phyloP scores from a whole-genome alignment of 2,888 invertebrate genomes.

The Catocala fraxini region DNA sequence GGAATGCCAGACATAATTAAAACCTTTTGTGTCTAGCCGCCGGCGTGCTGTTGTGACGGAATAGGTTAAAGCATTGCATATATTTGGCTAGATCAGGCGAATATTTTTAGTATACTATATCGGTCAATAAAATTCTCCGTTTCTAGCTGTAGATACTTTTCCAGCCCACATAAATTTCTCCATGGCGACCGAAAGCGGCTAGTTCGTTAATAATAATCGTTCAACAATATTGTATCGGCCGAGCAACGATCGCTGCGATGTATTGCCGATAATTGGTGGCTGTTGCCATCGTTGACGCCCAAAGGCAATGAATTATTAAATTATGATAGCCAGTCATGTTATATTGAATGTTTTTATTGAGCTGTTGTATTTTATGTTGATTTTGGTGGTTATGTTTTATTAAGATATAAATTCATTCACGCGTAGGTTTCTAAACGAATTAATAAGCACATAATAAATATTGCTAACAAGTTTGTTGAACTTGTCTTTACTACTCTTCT shows the following conservation, averaged over 20 bases:
- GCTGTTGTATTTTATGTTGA: conserved; percentile 8
- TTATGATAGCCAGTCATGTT: conserved; percentile 35
- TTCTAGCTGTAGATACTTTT: too few species aligned
- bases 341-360: conserved; percentile 43
- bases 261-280: conserved; percentile 62
- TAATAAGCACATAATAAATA: too few species aligned
- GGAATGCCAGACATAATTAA: too few species aligned
- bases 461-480: too few species aligned
- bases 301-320: conserved; percentile 46
- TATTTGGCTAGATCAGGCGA: too few species aligned
- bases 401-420: not conserved
- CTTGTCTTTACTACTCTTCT: too few species aligned
- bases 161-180: conserved; percentile 3
- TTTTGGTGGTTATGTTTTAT: conserved; percentile 31
- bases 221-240: conserved; percentile 23
- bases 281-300: conserved; percentile 31
- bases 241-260: conserved; percentile 48
- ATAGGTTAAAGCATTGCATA: too few species aligned
- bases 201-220: conserved; percentile 37
- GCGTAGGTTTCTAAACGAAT: too few species aligned
- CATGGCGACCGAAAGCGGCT: not conserved
- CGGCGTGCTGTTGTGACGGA: too few species aligned
- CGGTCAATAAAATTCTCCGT: too few species aligned
- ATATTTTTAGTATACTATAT: too few species aligned
- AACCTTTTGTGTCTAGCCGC: too few species aligned